A percentile compares a stretch with the other conserved stretches of the same genome.
phyloP scores from a whole-genome alignment of 2,113 vertebrate genomes.

The Aramus guarauna region DNA sequence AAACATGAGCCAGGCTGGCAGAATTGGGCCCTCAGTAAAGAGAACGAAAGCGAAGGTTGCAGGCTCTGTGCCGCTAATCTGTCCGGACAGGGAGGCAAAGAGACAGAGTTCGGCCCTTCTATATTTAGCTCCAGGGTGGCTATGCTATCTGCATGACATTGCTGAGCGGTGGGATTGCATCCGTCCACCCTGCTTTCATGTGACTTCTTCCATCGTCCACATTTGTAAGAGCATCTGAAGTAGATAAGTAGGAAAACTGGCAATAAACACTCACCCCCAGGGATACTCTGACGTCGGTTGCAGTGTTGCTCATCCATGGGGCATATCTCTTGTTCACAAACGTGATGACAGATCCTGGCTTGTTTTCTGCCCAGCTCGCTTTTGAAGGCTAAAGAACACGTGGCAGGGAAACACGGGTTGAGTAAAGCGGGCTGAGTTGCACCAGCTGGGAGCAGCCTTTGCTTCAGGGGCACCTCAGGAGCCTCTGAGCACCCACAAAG shows the following conservation, averaged over 20 bases:
- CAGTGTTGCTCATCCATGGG: accelerated
- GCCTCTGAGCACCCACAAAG: background rate
- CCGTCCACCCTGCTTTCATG: background rate
- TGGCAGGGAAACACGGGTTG: accelerated
- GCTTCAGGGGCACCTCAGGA: background rate
- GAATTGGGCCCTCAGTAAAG: background rate
- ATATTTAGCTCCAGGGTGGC: constrained; percentile 32
- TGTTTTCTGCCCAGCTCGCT: background rate
- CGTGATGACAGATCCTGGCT: background rate
- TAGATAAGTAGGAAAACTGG: background rate
- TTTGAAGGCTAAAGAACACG: background rate
- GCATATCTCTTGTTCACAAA: background rate
- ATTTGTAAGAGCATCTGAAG: background rate
- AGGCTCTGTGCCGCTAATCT: background rate
- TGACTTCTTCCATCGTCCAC: background rate
- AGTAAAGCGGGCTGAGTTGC: background rate
- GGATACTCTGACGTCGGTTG: background rate
- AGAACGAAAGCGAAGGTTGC: background rate
- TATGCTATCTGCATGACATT: background rate
- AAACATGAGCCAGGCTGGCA: background rate
- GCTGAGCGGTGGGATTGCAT: background rate
- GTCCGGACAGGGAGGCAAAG: background rate
- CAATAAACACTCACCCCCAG: background rate
- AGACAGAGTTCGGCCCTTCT: constrained; percentile 20
- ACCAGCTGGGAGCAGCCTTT: background rate